Evolutionary conservation across 1,140 invertebrate genomes (phyloP).

Genomic region (Drosophila navojoa): DNA sequence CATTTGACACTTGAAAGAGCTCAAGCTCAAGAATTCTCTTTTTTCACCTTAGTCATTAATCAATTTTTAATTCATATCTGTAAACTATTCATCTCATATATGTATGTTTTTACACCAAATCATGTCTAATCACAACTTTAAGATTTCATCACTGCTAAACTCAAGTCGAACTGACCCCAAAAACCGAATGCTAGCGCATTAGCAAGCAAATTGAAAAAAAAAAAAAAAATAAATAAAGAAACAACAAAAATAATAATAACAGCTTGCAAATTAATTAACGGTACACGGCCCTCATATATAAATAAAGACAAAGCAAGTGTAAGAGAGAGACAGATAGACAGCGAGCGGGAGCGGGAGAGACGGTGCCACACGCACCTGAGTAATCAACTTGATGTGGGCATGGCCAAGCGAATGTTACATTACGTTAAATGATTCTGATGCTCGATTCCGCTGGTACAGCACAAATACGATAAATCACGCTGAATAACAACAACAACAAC

Average conservation of each 20-base stretch:
- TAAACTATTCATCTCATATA: no score
- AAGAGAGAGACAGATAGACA: not conserved
- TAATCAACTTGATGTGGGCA: conserved; percentile 78
- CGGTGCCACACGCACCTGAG: conserved; percentile 58
- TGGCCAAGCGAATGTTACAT: conserved; percentile 43
- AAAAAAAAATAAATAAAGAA: conserved; percentile 12
- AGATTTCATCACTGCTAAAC: not conserved
- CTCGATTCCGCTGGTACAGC: conserved; percentile 49
- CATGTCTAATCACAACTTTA: no score
- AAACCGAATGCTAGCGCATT: not conserved
- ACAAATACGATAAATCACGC: conserved; percentile 73
- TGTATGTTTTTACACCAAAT: no score
- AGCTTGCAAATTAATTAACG: conserved; percentile 79
- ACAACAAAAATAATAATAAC: conserved; percentile 17
- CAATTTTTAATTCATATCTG: no score
- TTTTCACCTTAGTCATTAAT: no score
- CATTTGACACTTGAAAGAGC: no score
- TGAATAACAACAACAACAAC: conserved; percentile 35
- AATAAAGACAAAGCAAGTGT: not conserved
- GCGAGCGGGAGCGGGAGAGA: not conserved
- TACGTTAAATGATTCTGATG: conserved; percentile 51
- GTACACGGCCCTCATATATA: conserved; percentile 58
- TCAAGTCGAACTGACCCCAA: conserved; percentile 8
- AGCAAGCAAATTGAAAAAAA: conserved; percentile 32
- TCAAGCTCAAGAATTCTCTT: no score